phyloP scores from a whole-genome alignment of 2,113 vertebrate genomes.

The Toxotes chatareus region DNA sequence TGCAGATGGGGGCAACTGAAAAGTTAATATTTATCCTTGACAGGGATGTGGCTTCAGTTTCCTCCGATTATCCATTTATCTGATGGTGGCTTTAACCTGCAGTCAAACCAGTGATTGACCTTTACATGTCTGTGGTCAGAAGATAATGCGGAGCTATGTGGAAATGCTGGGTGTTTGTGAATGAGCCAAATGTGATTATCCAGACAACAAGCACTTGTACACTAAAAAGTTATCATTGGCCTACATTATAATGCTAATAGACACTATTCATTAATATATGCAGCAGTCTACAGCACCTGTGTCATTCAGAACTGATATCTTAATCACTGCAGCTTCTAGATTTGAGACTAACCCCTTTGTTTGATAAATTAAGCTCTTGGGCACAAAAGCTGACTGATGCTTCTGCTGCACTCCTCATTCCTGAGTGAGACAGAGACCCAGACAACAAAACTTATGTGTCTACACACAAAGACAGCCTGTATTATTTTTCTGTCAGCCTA shows the following conservation, averaged over 20 bases:
- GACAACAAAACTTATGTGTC: background rate
- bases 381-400: background rate
- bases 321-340: slow-evolving; percentile 16
- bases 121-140: slow-evolving; percentile 12
- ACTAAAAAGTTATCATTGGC: background rate
- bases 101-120: too few species aligned
- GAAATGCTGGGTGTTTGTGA: slow-evolving; percentile 12
- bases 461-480: background rate
- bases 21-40: slow-evolving; percentile 31
- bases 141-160: slow-evolving; percentile 37
- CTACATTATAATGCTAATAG: background rate
- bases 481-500: background rate
- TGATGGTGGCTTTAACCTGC: background rate
- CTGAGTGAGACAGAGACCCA: background rate
- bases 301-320: slow-evolving; percentile 18
- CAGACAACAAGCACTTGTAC: background rate
- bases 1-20: background rate
- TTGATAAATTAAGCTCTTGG: background rate
- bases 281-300: slow-evolving; percentile 7
- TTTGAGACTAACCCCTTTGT: background rate
- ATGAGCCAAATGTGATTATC: background rate
- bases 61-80: slow-evolving; percentile 1
- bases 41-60: background rate
- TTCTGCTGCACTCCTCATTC: background rate
- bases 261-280: background rate